These are phyloP conservation scores for Nesidiocoris tenuis DNA, from an alignment of 2,888 invertebrate genomes.

Conservation along the genomic window DNA sequence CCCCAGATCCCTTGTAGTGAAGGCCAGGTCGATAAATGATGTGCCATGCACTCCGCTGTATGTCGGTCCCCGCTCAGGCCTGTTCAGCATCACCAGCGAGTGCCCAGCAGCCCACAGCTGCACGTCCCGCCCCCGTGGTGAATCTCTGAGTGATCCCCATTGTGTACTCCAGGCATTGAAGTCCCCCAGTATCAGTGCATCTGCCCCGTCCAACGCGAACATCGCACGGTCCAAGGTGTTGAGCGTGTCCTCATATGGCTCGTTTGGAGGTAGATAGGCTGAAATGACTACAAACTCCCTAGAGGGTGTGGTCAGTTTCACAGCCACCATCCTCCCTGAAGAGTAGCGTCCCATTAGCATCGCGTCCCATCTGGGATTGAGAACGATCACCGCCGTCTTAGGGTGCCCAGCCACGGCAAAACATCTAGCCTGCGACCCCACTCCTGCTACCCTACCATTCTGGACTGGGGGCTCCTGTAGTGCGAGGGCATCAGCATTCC, in stretches of 20 bases:
- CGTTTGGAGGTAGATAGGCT: background rate
- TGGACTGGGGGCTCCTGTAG: background rate
- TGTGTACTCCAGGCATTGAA: background rate
- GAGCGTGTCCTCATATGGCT: no score
- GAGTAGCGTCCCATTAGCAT: background rate
- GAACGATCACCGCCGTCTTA: background rate
- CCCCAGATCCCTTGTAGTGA: no score
- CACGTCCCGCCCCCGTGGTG: no score
- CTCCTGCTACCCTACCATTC: background rate
- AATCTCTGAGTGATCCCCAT: background rate
- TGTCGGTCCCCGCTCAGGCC: no score
- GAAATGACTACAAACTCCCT: background rate
- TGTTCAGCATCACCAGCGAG: no score
- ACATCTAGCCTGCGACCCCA: background rate
- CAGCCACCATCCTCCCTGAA: background rate
- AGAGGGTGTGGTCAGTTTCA: background rate
- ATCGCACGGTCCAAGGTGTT: background rate
- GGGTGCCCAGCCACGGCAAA: background rate
- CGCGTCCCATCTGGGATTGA: background rate
- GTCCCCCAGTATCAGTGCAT: background rate
- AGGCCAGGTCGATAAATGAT: no score
- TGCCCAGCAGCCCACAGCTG: no score
- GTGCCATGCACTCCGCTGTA: no score
- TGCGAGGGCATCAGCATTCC: background rate
- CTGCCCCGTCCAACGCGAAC: background rate